Evolutionary conservation across 2,113 vertebrate genomes (phyloP).

Genomic region (Microtus oregoni): DNA sequence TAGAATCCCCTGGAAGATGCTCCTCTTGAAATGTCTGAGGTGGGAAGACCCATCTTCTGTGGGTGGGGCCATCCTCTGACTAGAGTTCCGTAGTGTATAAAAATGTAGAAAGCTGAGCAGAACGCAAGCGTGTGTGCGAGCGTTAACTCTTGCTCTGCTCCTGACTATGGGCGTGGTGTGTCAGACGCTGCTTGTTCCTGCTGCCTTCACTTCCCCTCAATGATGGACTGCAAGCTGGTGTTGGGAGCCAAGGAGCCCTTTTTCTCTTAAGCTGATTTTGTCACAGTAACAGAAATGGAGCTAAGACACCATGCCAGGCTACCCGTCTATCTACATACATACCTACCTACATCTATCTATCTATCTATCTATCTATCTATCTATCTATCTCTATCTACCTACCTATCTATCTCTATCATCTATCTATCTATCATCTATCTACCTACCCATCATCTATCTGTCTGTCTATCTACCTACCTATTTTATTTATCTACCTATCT

Average conservation of each 20-base stretch:
- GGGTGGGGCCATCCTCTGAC: background rate
- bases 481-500: too few species aligned
- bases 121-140: background rate
- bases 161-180: background rate
- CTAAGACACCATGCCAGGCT: background rate
- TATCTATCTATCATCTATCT: too few species aligned
- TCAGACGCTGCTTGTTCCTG: fast-evolving
- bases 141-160: background rate
- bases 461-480: too few species aligned
- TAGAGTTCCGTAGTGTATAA: background rate
- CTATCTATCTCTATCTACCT: too few species aligned
- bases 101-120: background rate
- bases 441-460: too few species aligned
- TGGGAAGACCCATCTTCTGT: background rate
- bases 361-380: too few species aligned
- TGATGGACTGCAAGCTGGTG: background rate
- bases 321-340: fast-evolving
- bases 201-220: background rate
- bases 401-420: too few species aligned
- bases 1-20: background rate
- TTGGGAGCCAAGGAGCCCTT: background rate
- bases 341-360: background rate
- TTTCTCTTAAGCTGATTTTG: background rate
- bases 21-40: background rate
- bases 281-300: background rate